Evolutionary conservation across 2,888 invertebrate genomes (phyloP).

Genomic region (Drosophila niveifrons): DNA sequence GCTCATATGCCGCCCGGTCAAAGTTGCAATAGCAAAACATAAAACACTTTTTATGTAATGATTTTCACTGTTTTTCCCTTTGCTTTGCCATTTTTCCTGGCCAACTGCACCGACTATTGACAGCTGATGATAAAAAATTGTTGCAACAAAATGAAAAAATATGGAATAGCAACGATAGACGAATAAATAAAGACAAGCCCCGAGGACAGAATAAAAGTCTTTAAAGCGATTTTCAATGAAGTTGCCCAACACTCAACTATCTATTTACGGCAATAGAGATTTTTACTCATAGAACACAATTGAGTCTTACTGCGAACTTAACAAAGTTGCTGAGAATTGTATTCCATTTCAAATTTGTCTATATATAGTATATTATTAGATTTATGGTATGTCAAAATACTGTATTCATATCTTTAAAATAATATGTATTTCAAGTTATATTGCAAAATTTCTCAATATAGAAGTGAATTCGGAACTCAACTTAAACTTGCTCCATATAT

Average conservation of each 20-base stretch:
- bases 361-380: too few relatives aligned
- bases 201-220: neutral
- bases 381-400: too few relatives aligned
- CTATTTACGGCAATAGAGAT: too few relatives aligned
- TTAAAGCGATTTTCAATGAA: slow-evolving; percentile 9
- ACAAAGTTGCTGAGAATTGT: too few relatives aligned
- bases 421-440: too few relatives aligned
- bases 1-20: slow-evolving; percentile 64
- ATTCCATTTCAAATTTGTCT: too few relatives aligned
- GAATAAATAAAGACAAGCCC: slow-evolving; percentile 12
- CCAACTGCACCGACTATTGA: slow-evolving; percentile 76
- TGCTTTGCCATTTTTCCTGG: slow-evolving; percentile 40
- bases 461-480: too few relatives aligned
- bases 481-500: too few relatives aligned
- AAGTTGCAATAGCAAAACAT: slow-evolving; percentile 76
- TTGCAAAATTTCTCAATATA: too few relatives aligned
- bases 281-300: too few relatives aligned
- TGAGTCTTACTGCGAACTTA: too few relatives aligned
- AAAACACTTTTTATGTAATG: slow-evolving; percentile 80
- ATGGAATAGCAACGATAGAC: slow-evolving; percentile 13
- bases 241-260: neutral
- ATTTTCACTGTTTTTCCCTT: slow-evolving; percentile 51
- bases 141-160: slow-evolving; percentile 37
- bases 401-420: too few relatives aligned
- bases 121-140: slow-evolving; percentile 81